phyloP scores from a whole-genome alignment of 2,113 vertebrate genomes.

The Murina feae region DNA sequence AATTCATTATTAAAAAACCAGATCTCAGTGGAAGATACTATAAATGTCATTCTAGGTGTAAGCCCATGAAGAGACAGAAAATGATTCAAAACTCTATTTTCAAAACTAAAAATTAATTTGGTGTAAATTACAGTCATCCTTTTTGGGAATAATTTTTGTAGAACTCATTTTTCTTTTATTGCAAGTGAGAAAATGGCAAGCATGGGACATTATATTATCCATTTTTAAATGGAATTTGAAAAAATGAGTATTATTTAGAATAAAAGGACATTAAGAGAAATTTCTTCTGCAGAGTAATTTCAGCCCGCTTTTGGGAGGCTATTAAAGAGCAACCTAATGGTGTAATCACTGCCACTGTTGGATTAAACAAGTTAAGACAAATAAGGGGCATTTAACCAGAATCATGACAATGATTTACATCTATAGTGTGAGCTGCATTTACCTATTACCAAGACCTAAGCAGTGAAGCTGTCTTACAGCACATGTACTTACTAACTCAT shows the following conservation, averaged over 20 bases:
- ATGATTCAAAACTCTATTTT: not conserved
- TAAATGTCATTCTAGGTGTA: not conserved
- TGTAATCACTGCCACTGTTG: not conserved
- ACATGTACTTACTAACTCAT: not conserved
- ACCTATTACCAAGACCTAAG: not conserved
- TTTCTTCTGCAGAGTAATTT: not conserved
- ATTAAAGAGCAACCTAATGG: not conserved
- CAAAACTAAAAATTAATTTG: not conserved
- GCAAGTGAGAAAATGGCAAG: not conserved
- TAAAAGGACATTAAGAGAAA: not conserved
- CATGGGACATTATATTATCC: not conserved
- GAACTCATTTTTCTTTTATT: not conserved
- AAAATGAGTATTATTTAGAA: not conserved
- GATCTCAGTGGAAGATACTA: not conserved
- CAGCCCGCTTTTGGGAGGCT: not conserved
- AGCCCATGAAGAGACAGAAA: not conserved
- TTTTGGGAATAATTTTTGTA: slow-evolving; percentile 4
- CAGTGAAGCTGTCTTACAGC: not conserved
- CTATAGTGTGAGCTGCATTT: not conserved
- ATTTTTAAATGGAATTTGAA: not conserved
- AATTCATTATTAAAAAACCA: not conserved
- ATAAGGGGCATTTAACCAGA: not conserved
- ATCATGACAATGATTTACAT: not conserved
- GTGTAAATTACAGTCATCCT: not conserved
- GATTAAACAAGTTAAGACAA: not conserved